A percentile compares a stretch with the other conserved stretches of the same genome.
Evolutionary conservation across 2,888 invertebrate genomes (phyloP).

Genomic region (Cataglyphis cursor): DNA sequence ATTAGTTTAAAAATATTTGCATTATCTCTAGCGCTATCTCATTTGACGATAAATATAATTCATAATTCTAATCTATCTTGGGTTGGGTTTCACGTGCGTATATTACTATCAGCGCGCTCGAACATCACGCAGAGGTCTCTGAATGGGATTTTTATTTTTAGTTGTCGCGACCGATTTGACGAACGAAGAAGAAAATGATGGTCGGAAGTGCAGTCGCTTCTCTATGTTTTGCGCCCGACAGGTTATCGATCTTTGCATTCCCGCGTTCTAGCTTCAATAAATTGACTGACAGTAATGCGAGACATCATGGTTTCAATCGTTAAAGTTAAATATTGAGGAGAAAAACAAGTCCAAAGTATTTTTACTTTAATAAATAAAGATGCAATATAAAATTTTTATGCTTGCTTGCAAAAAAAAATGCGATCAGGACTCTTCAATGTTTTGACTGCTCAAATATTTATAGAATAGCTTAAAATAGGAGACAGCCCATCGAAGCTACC

Average conservation of each 20-base stretch:
- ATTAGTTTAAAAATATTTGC: background rate
- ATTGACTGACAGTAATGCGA: conserved; percentile 29
- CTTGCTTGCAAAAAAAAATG: background rate
- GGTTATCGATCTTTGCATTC: conserved; percentile 27
- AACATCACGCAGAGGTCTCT: conserved; percentile 10
- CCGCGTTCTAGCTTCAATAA: background rate
- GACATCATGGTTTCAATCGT: conserved; percentile 10
- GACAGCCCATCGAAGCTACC: background rate
- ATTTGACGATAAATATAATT: conserved; percentile 19
- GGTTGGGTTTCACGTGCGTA: background rate
- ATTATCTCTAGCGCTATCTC: background rate
- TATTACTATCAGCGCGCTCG: background rate
- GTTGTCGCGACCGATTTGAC: conserved; percentile 41
- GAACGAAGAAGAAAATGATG: conserved; percentile 44
- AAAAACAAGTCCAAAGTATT: background rate
- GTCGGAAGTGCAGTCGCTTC: conserved; percentile 31
- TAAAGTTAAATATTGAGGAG: background rate
- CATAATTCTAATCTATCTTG: conserved; percentile 38
- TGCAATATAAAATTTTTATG: background rate
- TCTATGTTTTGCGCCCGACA: background rate
- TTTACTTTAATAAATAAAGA: background rate
- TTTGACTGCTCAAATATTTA: background rate
- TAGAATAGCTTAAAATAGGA: conserved; percentile 18
- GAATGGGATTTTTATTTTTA: conserved; percentile 43
- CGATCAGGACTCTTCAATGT: background rate